Evolutionary conservation across 2,113 vertebrate species (phyloP), one percentile per base, ranked within the genome.

Genomic region (Pionites leucogaster): DNA sequence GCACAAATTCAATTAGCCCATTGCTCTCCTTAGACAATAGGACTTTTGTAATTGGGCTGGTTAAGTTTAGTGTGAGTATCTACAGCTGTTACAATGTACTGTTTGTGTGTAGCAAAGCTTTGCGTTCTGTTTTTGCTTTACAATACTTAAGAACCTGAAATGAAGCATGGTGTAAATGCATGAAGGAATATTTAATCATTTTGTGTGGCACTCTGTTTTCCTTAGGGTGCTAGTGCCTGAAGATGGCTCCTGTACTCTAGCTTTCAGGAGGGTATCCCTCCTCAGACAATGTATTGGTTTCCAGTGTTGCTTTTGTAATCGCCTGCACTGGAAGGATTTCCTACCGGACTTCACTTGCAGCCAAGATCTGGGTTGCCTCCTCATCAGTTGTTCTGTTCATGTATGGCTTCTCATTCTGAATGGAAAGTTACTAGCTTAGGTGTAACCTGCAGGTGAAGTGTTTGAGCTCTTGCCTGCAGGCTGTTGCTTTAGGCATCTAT

Each of bases 131-230:
- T 79, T 82, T 33, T 76, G 18, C 35, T 82, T 52, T 69, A 18
- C 3, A 14, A 5, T 55, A 39, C 24, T 77, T 71, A 17, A 65
- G n/a, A 86, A 69, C 13, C 44, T 71, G n/a, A 83, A 83, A 44
- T 17, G 13, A 49, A 62, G 10, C 8, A 5, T 17, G 13, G 15
- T 80, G 4, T 64, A 28, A 65, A 24, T 41, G 13, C 15, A 7
- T 4, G 25, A 41, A 72, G 41, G 82, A 76, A 4, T 72, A 33
- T 10, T 69, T 50, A 62, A 41, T 65, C 49, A 24, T 6, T 42
- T 53, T 23, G 6, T 16, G 3, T 64, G 27, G 13, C 29, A 24
- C 20, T 68, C 1, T 0, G 0, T 39, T 5, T 28, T 94, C 20
- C 22, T 76, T 8, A 13, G 25, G 29, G 6, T 82, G 35, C 13